Conservation (phyloP, 2,888 invertebrate genomes). For the Drosophila koepferae region DNA sequence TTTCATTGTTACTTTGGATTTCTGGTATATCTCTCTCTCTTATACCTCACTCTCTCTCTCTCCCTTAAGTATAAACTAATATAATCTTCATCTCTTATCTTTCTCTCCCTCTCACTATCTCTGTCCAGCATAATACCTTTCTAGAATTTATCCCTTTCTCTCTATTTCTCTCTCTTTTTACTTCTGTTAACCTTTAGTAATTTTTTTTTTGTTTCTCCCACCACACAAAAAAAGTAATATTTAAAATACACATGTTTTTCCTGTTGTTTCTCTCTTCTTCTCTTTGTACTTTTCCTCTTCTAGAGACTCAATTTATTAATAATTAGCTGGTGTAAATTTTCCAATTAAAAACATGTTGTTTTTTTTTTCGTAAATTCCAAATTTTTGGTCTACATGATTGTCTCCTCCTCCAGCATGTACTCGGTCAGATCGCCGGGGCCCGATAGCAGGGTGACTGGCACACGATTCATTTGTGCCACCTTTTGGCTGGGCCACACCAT, state of each 20-base stretch:
- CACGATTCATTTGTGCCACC: constrained; percentile 70
- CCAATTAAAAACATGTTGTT: neutral
- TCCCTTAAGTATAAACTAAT: neutral
- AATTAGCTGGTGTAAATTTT: neutral
- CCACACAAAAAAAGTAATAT: neutral
- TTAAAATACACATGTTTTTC: neutral
- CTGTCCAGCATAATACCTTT: too few relatives aligned
- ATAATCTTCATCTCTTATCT: neutral
- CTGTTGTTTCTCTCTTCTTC: neutral
- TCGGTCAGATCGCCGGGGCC: constrained; percentile 68
- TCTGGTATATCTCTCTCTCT: neutral
- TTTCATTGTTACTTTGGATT: too few relatives aligned
- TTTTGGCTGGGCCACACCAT: constrained; percentile 74
- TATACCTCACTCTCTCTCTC: neutral
- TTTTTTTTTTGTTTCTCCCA: neutral
- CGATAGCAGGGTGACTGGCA: constrained; percentile 64
- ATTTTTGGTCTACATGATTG: constrained; percentile 56
- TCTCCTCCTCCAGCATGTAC: constrained; percentile 71
- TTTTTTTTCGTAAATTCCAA: constrained; percentile 14
- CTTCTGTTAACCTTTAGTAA: neutral
- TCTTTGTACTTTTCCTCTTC: neutral
- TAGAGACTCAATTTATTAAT: neutral
- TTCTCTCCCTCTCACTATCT: neutral
- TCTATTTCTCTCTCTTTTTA: neutral
- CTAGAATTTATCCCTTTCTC: neutral